Base-by-base conservation (phyloP, 2,113 vertebrate species). In the Petrocephalus microphthalmus region DNA sequence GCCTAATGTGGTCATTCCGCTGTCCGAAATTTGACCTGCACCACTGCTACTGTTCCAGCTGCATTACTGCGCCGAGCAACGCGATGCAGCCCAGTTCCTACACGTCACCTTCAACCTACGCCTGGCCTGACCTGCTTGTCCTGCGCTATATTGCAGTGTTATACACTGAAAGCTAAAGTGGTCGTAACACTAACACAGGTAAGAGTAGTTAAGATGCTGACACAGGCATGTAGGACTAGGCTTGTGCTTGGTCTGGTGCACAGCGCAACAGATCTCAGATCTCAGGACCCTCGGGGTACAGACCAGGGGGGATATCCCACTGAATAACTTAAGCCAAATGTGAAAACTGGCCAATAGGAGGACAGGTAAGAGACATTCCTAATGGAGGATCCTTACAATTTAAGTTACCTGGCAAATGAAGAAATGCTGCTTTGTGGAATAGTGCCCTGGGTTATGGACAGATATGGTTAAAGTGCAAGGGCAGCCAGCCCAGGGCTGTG, bases 401-500 rank as follows among this genome's bases (percentile, higher is more conserved):
- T 29, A 11, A 67, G 60, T 13, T 67, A 67, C 11, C n/a, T 67
- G n/a, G 60, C 60, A 29, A 29, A 67, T 67, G 60, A 29, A 67
- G 60, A 64, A 64, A 67, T 29, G n/a, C 60, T 67, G 60, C 60
- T 67, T 67, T 67, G n/a, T 67, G 60, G n/a, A 29, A 67, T 29
- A 67, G 60, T 10, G 1, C 60, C 60, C n/a, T 10, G 25, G 3
- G 60, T 67, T 29, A 11, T 10, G 78, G 5, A 33, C 37, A 47
- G 78, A 54, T 19, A 8, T 2, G 53, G 53, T 1, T 13, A 53
- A 15, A 15, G 52, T 33, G 29, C 3, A 4, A 20, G 89, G 89
- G 53, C 20, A 87, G 85, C 86, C 89, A 33, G 3, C 89, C 89
- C 89, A 5, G 54, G 82, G 85, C 91, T 88, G 60, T 88, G 10